phyloP scores from a whole-genome alignment of 2,888 invertebrate genomes.

The Bombylius major region DNA sequence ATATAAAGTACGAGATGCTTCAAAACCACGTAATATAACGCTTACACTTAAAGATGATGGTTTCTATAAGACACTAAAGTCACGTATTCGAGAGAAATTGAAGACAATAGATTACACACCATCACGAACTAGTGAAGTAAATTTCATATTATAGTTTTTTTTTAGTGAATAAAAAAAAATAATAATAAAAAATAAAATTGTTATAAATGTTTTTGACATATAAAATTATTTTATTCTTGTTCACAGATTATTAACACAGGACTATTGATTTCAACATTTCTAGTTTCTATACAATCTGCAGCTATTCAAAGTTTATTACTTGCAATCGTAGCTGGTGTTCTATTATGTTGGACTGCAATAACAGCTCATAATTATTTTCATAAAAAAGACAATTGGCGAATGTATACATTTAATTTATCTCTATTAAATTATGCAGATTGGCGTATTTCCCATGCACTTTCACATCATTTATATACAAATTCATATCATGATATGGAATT shows the following conservation, averaged over 20 bases:
- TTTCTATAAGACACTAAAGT: constrained; percentile 59
- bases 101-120: constrained; percentile 40
- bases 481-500: constrained; percentile 63
- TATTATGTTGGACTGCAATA: constrained; percentile 46
- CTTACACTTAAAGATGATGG: constrained; percentile 61
- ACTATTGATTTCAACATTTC: constrained; percentile 30
- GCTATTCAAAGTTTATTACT: constrained; percentile 26
- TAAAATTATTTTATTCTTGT: neutral
- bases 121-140: constrained; percentile 28
- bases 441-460: constrained; percentile 61
- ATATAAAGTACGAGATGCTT: constrained; percentile 52
- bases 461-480: constrained; percentile 69
- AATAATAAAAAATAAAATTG: neutral
- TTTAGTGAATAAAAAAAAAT: neutral
- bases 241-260: constrained; percentile 32
- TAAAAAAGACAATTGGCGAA: constrained; percentile 59
- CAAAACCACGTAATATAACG: constrained; percentile 51
- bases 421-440: constrained; percentile 51
- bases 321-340: constrained; percentile 40
- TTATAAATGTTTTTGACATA: neutral
- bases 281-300: constrained; percentile 31
- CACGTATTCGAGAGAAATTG: constrained; percentile 42
- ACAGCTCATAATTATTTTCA: constrained; percentile 69
- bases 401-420: constrained; percentile 62
- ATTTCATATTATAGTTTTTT: constrained; percentile 12